Conservation (phyloP, 2,888 invertebrate species). For the Cordilura impudica region DNA sequence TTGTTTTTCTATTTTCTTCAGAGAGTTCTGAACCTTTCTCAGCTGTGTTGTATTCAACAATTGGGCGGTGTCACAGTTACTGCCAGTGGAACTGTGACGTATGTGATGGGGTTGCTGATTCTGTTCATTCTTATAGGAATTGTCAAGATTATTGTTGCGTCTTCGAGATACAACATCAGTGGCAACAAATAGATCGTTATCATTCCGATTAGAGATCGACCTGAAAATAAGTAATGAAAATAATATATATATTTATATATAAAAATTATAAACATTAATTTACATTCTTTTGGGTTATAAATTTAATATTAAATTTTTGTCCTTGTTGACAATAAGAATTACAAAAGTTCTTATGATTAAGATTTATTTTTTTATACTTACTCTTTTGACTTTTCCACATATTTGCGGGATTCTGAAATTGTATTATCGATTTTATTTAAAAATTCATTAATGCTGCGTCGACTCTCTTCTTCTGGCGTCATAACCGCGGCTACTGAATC, state of each 20-base stretch:
- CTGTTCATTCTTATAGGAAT: constrained; percentile 73
- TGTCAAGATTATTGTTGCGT: constrained; percentile 71
- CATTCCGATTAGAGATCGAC: constrained; percentile 75
- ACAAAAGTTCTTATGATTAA: too few species aligned
- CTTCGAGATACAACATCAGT: constrained; percentile 71
- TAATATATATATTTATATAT: neutral
- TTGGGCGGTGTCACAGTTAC: constrained; percentile 79
- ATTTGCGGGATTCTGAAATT: constrained; percentile 89
- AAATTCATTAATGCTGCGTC: constrained; percentile 88
- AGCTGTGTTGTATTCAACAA: constrained; percentile 86
- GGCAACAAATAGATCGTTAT: constrained; percentile 73
- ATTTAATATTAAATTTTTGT: neutral
- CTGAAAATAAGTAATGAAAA: constrained; percentile 60
- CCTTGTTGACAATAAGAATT: neutral
- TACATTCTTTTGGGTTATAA: too few species aligned
- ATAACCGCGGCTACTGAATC: constrained; percentile 80
- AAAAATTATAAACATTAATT: neutral
- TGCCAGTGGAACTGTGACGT: constrained; percentile 78
- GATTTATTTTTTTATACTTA: constrained; percentile 79
- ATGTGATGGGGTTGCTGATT: constrained; percentile 69
- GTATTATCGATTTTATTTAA: constrained; percentile 90
- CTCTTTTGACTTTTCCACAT: constrained; percentile 91
- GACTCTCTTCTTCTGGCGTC: constrained; percentile 86
- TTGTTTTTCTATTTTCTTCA: constrained; percentile 88
- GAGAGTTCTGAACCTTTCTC: constrained; percentile 87